Percentiles rank a stretch among this genome's conserved stretches.
Conservation (phyloP, 2,797 vertebrate genomes). For the Steatocranus sp. region DNA sequence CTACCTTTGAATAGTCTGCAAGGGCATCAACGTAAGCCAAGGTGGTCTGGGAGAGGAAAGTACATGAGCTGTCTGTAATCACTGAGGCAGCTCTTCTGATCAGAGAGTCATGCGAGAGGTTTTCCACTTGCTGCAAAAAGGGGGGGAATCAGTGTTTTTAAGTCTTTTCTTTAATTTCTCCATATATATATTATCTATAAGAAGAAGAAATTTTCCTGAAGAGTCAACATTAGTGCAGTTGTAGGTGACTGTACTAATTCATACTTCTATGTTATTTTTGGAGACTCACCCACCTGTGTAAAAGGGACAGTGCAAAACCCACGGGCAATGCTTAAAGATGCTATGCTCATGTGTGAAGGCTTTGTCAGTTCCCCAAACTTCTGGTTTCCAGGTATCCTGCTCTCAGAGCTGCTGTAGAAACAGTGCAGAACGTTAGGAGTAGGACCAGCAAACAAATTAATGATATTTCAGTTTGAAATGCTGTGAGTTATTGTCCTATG, state of each 20-base stretch:
- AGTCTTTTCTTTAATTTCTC: background rate
- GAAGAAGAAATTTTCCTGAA: background rate
- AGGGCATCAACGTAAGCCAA: conserved; percentile 85
- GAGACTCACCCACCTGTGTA: conserved; percentile 54
- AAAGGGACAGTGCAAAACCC: conserved; percentile 54
- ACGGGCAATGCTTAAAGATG: conserved; percentile 41
- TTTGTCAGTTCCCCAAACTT: conserved; percentile 24
- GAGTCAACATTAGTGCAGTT: background rate
- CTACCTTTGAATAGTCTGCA: conserved; percentile 87
- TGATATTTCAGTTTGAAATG: background rate
- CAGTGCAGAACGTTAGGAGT: background rate
- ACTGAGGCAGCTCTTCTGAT: conserved; percentile 86
- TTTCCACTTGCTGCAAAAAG: conserved; percentile 60
- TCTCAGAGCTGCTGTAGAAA: conserved; percentile 42
- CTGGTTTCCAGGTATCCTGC: conserved; percentile 27
- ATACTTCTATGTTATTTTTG: background rate
- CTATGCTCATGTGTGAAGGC: conserved; percentile 10
- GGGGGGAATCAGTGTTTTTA: background rate
- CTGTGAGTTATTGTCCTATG: background rate
- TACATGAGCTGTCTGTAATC: conserved; percentile 88
- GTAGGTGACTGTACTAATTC: background rate
- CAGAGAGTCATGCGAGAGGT: conserved; percentile 85
- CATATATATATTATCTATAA: background rate
- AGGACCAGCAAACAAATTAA: background rate
- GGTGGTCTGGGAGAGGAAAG: conserved; percentile 90